These are phyloP conservation scores for Mirounga angustirostris DNA, from an alignment of 2,113 vertebrate species.

Conservation along the genomic window DNA sequence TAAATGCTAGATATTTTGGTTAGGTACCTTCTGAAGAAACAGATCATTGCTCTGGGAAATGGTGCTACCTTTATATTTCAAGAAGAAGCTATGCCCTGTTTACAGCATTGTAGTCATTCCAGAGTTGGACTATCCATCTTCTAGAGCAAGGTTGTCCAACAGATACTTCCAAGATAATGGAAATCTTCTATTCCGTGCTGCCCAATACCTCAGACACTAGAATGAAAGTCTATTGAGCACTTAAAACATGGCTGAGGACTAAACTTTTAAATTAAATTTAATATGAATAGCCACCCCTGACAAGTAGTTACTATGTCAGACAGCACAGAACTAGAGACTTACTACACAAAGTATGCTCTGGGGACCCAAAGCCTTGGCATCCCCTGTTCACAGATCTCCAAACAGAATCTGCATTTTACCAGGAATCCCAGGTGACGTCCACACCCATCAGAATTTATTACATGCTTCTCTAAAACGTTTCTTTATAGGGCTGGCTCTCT, in stretches of 20 bases:
- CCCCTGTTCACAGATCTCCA: neutral
- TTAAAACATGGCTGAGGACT: neutral
- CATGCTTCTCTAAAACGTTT: neutral
- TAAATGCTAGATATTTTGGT: neutral
- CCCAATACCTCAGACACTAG: neutral
- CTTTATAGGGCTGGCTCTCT: neutral
- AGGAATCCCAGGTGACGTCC: neutral
- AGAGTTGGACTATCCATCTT: neutral
- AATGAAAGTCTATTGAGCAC: neutral
- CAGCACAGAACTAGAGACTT: neutral
- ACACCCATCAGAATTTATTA: neutral
- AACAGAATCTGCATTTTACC: constrained; percentile 2
- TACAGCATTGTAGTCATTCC: neutral
- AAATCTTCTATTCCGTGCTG: neutral
- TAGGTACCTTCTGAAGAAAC: neutral
- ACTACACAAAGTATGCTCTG: neutral
- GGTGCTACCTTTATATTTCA: neutral
- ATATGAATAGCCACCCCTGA: neutral
- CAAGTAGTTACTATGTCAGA: neutral
- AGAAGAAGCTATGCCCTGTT: neutral
- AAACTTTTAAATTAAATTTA: neutral
- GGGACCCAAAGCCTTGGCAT: neutral
- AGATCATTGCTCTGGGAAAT: neutral
- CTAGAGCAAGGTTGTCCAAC: neutral
- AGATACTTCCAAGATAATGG: neutral